These are phyloP conservation scores for Hirtodrosophila confusa DNA, from an alignment of 2,888 invertebrate species.

Conservation along the genomic window DNA sequence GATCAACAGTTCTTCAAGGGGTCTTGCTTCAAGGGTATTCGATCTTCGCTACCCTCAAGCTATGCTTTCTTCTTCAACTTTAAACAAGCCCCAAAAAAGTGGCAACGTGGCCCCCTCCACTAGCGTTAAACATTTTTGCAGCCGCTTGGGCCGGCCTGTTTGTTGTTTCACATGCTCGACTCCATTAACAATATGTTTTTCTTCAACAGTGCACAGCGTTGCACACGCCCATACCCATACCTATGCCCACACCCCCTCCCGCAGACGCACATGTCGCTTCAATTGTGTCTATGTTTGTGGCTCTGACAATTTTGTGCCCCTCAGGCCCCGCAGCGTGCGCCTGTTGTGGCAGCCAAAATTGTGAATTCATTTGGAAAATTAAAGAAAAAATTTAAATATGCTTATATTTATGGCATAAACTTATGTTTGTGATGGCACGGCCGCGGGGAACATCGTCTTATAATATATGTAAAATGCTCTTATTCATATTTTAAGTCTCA, in stretches of 20 bases:
- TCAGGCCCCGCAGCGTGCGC: slow-evolving; percentile 14
- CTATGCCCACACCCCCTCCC: neutral
- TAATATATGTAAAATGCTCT: slow-evolving; percentile 48
- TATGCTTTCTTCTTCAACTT: slow-evolving; percentile 3
- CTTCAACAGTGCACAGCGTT: slow-evolving; percentile 48
- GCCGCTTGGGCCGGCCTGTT: slow-evolving; percentile 37
- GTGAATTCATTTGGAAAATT: slow-evolving; percentile 77
- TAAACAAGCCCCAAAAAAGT: slow-evolving; percentile 34
- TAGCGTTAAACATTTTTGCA: slow-evolving; percentile 12
- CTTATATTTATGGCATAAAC: slow-evolving; percentile 65
- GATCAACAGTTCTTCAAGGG: too few species aligned
- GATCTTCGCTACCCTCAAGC: too few species aligned
- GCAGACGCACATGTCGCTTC: slow-evolving; percentile 39
- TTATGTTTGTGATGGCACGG: slow-evolving; percentile 21
- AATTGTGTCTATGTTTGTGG: slow-evolving; percentile 44
- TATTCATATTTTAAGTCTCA: slow-evolving; percentile 32
- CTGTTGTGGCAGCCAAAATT: slow-evolving; percentile 41
- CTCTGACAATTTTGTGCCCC: slow-evolving; percentile 18
- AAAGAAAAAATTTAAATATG: slow-evolving; percentile 70
- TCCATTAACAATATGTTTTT: slow-evolving; percentile 77
- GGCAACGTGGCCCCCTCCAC: neutral
- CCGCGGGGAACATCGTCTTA: slow-evolving; percentile 19
- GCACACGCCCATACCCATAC: slow-evolving; percentile 21
- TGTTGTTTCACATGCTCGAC: slow-evolving; percentile 77
- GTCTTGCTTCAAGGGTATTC: too few species aligned